These are phyloP conservation scores for Frankliniella fusca DNA, from an alignment of 2,888 invertebrate genomes.

Conservation along the genomic window DNA sequence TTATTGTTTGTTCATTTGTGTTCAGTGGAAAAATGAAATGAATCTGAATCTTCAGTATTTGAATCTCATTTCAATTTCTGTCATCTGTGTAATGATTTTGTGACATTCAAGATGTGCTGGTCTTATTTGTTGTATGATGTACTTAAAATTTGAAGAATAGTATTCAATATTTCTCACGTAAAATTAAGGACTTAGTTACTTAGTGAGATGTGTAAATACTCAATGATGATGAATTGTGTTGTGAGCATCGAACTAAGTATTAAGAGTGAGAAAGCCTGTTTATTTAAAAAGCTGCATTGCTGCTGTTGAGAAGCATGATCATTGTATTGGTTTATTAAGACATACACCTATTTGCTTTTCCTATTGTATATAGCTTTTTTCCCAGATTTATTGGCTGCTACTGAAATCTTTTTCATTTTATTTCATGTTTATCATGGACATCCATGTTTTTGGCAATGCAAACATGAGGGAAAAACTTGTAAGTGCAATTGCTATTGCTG, in stretches of 20 bases:
- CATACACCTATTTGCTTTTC: no score
- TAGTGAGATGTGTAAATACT: conserved; percentile 2
- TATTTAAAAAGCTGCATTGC: no score
- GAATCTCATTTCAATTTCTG: no score
- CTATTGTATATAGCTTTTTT: not conserved
- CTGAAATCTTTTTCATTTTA: not conserved
- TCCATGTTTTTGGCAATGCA: not conserved
- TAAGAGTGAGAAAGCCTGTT: no score
- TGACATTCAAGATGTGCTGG: not conserved
- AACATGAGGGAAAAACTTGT: not conserved
- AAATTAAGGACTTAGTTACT: not conserved
- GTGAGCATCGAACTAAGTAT: conserved; percentile 1
- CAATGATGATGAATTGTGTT: not conserved
- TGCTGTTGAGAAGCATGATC: not conserved
- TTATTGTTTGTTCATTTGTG: no score
- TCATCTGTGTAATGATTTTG: not conserved
- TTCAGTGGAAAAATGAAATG: no score
- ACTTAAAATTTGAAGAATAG: conserved; percentile 3
- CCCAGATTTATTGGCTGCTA: not conserved
- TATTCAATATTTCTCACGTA: conserved; percentile 1
- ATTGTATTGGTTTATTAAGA: no score
- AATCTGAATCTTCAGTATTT: not conserved
- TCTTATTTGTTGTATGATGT: not conserved
- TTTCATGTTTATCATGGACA: not conserved
- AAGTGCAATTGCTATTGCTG: no score